These are phyloP conservation scores for Dasypus novemcinctus DNA, from an alignment of 2,113 vertebrate genomes.

Conservation along the genomic window DNA sequence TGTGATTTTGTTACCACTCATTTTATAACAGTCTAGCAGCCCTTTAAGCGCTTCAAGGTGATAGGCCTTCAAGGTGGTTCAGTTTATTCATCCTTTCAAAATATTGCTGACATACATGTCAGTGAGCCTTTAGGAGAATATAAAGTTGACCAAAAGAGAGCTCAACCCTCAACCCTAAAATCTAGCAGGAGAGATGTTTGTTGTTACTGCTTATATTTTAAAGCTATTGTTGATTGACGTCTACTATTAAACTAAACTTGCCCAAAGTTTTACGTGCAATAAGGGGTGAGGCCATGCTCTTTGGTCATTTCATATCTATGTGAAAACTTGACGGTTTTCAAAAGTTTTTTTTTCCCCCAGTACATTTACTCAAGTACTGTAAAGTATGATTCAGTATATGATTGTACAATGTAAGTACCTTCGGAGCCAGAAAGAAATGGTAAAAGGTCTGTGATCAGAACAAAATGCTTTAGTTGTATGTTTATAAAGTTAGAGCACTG, in stretches of 20 bases:
- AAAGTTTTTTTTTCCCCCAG: not conserved
- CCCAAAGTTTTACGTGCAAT: not conserved
- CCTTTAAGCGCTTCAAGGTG: not conserved
- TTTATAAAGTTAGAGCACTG: not conserved
- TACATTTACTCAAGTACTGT: not conserved
- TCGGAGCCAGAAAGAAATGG: not conserved
- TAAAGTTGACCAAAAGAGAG: not conserved
- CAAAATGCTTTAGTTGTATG: not conserved
- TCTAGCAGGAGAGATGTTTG: not conserved
- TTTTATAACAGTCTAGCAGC: not conserved
- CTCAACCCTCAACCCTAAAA: not conserved
- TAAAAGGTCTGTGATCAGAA: not conserved
- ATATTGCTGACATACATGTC: not conserved
- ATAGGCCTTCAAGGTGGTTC: not conserved
- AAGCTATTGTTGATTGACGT: not conserved
- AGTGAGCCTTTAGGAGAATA: not conserved
- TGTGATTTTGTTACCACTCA: not conserved
- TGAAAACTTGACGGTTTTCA: not conserved
- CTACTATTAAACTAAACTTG: not conserved
- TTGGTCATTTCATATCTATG: not conserved
- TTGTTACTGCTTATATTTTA: not conserved
- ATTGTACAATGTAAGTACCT: not conserved
- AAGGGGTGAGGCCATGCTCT: not conserved
- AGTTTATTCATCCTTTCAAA: not conserved
- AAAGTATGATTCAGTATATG: not conserved